Evolutionary conservation across 1,140 invertebrate species (phyloP).

Genomic region (Pseudachorutes palmiensis): DNA sequence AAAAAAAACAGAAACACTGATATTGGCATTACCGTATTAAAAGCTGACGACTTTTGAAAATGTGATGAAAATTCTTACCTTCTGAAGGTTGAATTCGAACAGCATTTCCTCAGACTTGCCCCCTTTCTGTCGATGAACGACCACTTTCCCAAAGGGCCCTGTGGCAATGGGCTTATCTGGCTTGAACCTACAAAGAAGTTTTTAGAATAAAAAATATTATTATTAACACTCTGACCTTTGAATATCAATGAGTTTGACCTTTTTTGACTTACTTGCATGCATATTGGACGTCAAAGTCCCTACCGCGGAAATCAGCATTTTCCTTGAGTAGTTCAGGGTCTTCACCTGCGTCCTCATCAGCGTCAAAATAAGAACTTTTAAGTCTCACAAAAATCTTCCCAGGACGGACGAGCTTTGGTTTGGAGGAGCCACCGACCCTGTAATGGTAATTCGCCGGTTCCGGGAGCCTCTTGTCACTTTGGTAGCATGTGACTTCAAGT

Average conservation of each 20-base stretch:
- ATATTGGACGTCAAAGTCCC: slow-evolving; percentile 42
- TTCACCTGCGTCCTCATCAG: slow-evolving; percentile 41
- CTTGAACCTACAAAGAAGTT: slow-evolving; percentile 36
- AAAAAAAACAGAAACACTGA: slow-evolving; percentile 13
- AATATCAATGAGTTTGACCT: no score
- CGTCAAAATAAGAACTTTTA: slow-evolving; percentile 40
- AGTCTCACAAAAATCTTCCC: slow-evolving; percentile 38
- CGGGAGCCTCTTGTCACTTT: slow-evolving; percentile 37
- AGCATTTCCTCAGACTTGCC: slow-evolving; percentile 34
- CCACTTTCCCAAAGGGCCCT: slow-evolving; percentile 41
- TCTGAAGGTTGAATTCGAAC: slow-evolving; percentile 42
- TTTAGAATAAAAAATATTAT: slow-evolving; percentile 13
- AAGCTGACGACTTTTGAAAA: background rate
- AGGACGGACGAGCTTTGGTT: slow-evolving; percentile 40
- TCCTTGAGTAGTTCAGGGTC: slow-evolving; percentile 38
- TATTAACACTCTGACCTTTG: no score
- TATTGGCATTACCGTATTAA: no score
- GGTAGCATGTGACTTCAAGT: slow-evolving; percentile 40
- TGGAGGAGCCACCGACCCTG: slow-evolving; percentile 38
- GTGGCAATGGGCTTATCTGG: slow-evolving; percentile 33
- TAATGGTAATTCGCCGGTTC: slow-evolving; percentile 18
- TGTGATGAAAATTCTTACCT: slow-evolving; percentile 27
- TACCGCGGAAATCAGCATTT: slow-evolving; percentile 40
- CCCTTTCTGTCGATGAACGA: slow-evolving; percentile 35
- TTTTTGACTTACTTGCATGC: slow-evolving; percentile 39